Conservation (phyloP, 2,888 invertebrate genomes). For the Stomorhina lunata region DNA sequence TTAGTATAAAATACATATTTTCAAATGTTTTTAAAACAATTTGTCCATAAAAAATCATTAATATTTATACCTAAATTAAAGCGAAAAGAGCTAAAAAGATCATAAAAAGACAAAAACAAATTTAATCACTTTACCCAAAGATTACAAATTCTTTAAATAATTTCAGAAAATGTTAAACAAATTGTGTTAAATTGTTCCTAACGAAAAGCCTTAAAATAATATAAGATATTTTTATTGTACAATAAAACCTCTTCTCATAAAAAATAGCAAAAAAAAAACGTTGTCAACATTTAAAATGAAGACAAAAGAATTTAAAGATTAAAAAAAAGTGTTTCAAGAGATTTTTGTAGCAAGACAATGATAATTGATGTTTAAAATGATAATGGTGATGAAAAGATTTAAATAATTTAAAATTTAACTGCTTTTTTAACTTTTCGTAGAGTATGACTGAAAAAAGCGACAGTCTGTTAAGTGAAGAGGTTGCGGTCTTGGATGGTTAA, state of each 20-base stretch:
- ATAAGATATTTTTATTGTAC: not conserved
- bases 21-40: not conserved
- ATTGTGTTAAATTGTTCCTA: not conserved
- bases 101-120: not conserved
- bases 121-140: not conserved
- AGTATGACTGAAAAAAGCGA: not conserved
- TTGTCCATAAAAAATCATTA: not conserved
- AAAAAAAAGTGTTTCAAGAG: not conserved
- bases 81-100: not conserved
- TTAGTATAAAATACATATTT: too few relatives aligned
- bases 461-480: not conserved
- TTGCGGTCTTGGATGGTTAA: slow-evolving; percentile 12
- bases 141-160: not conserved
- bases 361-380: not conserved
- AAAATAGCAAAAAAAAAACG: not conserved
- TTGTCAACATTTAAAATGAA: not conserved
- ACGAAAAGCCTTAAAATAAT: not conserved
- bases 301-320: slow-evolving; percentile 1
- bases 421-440: not conserved
- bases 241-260: not conserved
- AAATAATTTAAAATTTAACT: not conserved
- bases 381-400: not conserved
- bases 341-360: not conserved
- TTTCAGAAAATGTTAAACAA: not conserved
- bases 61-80: not conserved